A percentile compares a stretch with the other conserved stretches of the same genome.
Evolutionary conservation across 2,888 invertebrate genomes (phyloP).

Genomic region (Isoperla grammatica): DNA sequence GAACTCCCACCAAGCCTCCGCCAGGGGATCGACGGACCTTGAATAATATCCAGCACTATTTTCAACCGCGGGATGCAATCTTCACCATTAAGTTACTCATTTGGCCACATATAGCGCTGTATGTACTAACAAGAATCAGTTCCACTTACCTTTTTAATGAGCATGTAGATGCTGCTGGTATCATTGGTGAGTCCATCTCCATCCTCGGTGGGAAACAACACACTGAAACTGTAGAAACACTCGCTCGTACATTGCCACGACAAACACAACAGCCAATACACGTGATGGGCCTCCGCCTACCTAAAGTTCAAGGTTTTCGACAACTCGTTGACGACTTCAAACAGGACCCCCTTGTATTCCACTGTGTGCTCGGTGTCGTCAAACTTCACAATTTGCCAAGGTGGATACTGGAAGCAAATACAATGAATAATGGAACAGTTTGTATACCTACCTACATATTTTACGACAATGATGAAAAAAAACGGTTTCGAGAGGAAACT

Average conservation of each 20-base stretch:
- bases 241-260: neutral
- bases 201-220: conserved; percentile 9
- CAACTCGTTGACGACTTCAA: conserved; percentile 72
- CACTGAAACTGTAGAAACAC: neutral
- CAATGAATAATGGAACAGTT: neutral
- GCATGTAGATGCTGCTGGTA: conserved; percentile 3
- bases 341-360: conserved; percentile 64
- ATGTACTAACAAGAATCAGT: no score
- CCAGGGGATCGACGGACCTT: no score
- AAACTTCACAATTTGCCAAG: conserved; percentile 70
- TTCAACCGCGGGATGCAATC: no score
- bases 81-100: no score
- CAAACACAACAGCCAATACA: conserved; percentile 26
- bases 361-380: conserved; percentile 54
- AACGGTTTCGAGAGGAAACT: neutral
- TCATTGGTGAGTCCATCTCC: conserved; percentile 7
- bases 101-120: no score
- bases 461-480: neutral
- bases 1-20: no score
- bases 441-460: conserved; percentile 27
- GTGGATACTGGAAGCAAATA: conserved; percentile 65
- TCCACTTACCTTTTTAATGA: neutral
- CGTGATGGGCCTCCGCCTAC: no score
- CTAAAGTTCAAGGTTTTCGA: conserved; percentile 76
- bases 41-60: no score